Percentiles rank a stretch among this genome's conserved stretches.
These are phyloP conservation scores for Alauda arvensis DNA, from an alignment of 2,797 vertebrate species.

Conservation along the genomic window DNA sequence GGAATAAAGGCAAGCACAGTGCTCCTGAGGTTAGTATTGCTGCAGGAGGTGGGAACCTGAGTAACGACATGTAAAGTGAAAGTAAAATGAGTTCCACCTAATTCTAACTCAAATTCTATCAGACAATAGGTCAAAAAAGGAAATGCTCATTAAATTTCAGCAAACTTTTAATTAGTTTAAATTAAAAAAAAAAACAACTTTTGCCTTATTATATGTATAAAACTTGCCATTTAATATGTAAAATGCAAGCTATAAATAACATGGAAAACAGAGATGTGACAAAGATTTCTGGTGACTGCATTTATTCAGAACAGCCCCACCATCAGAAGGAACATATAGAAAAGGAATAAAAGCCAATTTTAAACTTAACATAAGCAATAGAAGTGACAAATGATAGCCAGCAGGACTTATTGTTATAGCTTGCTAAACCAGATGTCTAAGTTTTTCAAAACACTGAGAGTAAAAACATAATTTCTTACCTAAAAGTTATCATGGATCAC, in stretches of 20 bases:
- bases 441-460: constrained; percentile 13
- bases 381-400: neutral
- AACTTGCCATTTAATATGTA: neutral
- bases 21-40: neutral
- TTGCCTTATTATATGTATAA: neutral
- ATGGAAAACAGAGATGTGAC: neutral
- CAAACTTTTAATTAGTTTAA: neutral
- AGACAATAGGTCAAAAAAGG: neutral
- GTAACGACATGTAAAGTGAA: neutral
- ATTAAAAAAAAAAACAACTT: neutral
- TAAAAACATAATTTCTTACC: constrained; percentile 2
- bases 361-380: constrained; percentile 5
- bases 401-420: neutral
- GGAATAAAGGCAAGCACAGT: neutral
- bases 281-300: neutral
- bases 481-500: neutral
- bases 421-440: constrained; percentile 19
- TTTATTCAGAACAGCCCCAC: neutral
- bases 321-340: neutral
- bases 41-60: neutral
- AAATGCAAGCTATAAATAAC: neutral
- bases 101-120: neutral
- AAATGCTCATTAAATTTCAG: constrained; percentile 18
- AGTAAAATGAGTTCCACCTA: neutral
- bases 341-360: constrained; percentile 21